phyloP scores from a whole-genome alignment of 2,888 invertebrate species.

The Orthosia gothica region DNA sequence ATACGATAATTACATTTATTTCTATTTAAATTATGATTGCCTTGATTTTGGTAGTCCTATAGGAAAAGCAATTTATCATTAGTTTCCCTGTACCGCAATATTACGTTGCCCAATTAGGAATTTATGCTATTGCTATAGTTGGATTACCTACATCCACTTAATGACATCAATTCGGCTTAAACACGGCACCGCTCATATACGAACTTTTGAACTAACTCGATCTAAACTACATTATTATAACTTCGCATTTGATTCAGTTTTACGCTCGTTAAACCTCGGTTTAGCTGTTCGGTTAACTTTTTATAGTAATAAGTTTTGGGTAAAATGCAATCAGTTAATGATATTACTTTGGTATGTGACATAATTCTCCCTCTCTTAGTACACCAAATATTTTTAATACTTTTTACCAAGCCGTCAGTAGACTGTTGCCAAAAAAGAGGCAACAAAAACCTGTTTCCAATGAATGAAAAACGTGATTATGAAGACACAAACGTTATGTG shows the following conservation, averaged over 20 bases:
- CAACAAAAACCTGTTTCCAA: too few relatives aligned
- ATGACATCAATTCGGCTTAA: constrained; percentile 75
- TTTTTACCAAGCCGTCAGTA: too few relatives aligned
- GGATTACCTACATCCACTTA: constrained; percentile 77
- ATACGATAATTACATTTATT: too few relatives aligned
- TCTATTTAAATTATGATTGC: too few relatives aligned
- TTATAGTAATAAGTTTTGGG: constrained; percentile 20
- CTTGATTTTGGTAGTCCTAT: too few relatives aligned
- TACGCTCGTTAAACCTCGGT: constrained; percentile 50
- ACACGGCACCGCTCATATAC: constrained; percentile 56
- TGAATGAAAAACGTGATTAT: too few relatives aligned
- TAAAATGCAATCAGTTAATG: constrained; percentile 17
- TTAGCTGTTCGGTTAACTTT: constrained; percentile 37
- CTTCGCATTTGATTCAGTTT: constrained; percentile 49
- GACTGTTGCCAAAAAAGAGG: too few relatives aligned
- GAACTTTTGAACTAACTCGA: constrained; percentile 59
- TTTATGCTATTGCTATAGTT: constrained; percentile 74
- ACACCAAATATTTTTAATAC: not conserved
- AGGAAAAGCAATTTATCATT: too few relatives aligned
- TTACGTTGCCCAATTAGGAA: constrained; percentile 72
- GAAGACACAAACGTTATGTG: too few relatives aligned
- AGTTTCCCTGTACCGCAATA: constrained; percentile 60
- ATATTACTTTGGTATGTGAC: not conserved
- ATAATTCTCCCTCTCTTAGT: not conserved
- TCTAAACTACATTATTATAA: constrained; percentile 65